Evolutionary conservation across 64 coral and sea anemone species (phyloP).

Genomic region (Cladopsammia gracilis): DNA sequence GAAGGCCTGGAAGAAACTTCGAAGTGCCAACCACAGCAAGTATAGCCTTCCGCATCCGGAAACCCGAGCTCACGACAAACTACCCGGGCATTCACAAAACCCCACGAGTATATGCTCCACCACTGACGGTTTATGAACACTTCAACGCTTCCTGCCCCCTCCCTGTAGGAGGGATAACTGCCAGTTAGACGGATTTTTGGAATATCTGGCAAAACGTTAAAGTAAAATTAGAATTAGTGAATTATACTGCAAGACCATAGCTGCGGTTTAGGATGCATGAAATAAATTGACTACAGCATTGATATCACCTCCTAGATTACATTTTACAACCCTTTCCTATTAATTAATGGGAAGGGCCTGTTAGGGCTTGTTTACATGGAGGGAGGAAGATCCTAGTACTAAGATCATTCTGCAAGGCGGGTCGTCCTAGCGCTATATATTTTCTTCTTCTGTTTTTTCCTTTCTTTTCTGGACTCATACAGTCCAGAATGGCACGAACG

Average conservation of each 20-base stretch:
- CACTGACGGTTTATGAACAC: conserved; percentile 21
- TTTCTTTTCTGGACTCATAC: too few species aligned
- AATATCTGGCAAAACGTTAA: conserved; percentile 1
- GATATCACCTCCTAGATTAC: too few species aligned
- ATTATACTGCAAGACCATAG: neutral
- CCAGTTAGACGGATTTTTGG: conserved; percentile 16
- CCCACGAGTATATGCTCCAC: conserved; percentile 3
- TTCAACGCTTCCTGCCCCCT: conserved; percentile 5
- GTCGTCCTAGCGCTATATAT: too few species aligned
- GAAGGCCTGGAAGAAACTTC: neutral
- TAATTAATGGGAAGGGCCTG: too few species aligned
- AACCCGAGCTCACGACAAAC: conserved; percentile 34
- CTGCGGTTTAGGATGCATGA: too few species aligned
- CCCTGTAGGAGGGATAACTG: neutral
- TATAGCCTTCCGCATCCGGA: neutral
- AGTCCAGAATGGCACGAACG: too few species aligned
- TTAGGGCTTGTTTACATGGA: too few species aligned
- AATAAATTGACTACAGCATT: too few species aligned
- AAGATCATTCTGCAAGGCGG: too few species aligned
- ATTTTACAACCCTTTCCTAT: too few species aligned
- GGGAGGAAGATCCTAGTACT: too few species aligned
- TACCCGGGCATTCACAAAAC: neutral
- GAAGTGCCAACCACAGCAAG: conserved; percentile 37
- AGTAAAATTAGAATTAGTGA: neutral
- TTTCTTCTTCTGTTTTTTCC: too few species aligned